Percentiles rank a stretch among this genome's conserved stretches.
Conservation (phyloP, 2,113 vertebrate species). For the Lagenorhynchus albirostris region DNA sequence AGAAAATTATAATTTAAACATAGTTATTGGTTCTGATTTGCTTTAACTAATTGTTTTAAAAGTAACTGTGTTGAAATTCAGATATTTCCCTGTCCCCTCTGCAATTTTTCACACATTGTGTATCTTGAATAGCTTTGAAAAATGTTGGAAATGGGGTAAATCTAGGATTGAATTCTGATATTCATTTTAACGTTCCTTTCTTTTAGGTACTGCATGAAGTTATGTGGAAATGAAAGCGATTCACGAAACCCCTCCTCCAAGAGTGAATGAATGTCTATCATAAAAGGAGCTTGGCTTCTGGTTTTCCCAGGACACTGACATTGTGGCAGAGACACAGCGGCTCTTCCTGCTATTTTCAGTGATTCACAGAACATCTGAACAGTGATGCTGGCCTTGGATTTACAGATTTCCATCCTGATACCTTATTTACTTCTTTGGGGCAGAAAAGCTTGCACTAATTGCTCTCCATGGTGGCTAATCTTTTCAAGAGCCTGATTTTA, state of each 20-base stretch:
- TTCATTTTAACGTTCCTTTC: constrained; percentile 68
- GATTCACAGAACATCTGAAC: background rate
- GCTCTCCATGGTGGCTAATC: constrained; percentile 94
- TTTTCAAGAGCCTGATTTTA: constrained; percentile 91
- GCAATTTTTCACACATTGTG: background rate
- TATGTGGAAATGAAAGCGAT: constrained; percentile 76
- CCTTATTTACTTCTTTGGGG: constrained; percentile 62
- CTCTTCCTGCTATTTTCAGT: background rate
- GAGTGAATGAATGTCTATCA: constrained; percentile 64
- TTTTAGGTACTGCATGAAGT: constrained; percentile 82
- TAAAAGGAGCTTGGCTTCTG: constrained; percentile 38
- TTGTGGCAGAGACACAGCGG: background rate
- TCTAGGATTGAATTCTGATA: constrained; percentile 2
- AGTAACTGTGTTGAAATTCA: background rate
- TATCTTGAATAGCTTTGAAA: background rate
- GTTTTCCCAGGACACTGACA: background rate
- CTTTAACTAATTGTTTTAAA: background rate
- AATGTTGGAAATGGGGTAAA: background rate
- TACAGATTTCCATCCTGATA: constrained; percentile 65
- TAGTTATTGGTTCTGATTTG: background rate
- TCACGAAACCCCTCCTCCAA: constrained; percentile 39
- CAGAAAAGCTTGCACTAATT: constrained; percentile 78
- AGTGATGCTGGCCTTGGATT: constrained; percentile 72
- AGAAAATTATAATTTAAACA: background rate
- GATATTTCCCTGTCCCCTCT: background rate